Evolutionary conservation across 2,113 vertebrate genomes (phyloP).

Genomic region (Copsychus sechellarum): DNA sequence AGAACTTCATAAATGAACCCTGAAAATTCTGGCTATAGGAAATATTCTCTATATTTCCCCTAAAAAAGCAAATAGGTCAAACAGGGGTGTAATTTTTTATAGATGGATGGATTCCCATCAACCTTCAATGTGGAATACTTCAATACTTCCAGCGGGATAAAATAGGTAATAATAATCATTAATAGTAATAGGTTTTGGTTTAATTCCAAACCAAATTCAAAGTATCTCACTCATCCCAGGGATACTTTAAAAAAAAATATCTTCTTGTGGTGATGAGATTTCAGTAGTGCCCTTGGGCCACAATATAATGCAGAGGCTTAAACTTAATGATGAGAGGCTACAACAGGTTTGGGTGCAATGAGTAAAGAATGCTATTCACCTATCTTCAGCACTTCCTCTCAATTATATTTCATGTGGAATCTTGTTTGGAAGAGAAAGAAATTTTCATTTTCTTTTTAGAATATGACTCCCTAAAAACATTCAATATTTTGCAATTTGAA

Average conservation of each 20-base stretch:
- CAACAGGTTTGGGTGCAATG: neutral
- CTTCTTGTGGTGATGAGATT: neutral
- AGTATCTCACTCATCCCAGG: neutral
- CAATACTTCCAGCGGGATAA: neutral
- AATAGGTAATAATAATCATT: neutral
- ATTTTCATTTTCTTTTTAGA: neutral
- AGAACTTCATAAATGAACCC: neutral
- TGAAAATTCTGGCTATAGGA: neutral
- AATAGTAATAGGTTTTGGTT: neutral
- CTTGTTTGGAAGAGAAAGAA: neutral
- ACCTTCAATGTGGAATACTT: neutral
- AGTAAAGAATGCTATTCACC: neutral
- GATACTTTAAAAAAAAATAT: neutral
- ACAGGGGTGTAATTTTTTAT: rapidly evolving
- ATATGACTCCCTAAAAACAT: neutral
- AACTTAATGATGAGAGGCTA: neutral
- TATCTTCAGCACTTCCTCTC: neutral
- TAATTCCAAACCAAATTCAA: neutral
- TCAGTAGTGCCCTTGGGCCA: neutral
- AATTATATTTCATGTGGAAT: neutral
- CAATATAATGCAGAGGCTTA: neutral
- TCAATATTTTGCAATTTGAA: neutral
- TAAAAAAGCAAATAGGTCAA: neutral
- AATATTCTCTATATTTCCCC: neutral
- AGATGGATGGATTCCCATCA: neutral